Evolutionary conservation across 2,797 vertebrate species (phyloP), one percentile per base, ranked within the genome.

Genomic region (Aldrovandia affinis): DNA sequence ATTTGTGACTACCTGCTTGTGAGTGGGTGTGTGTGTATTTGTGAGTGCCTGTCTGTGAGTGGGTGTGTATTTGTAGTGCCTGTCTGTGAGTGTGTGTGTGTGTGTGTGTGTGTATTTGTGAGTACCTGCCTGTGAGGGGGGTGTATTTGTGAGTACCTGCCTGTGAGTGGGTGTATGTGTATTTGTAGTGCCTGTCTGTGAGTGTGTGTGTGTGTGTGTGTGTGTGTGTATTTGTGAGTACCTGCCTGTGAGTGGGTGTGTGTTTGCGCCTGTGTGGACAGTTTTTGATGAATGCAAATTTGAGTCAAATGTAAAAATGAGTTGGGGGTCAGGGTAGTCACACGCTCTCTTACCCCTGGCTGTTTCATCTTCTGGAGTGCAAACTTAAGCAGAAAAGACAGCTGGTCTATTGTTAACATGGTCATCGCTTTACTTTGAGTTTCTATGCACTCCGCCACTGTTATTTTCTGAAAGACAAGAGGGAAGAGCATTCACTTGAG

Each of bases 291-390:
- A 70, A 14, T 77, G 73, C 73, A 44, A 47, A 42, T 47, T 77
- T 44, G 10, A 39, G 33, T 8, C 15, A 44, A 77, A 44, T 77
- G 73, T 44, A n/a, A 47, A 39, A 77, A n/a, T 25, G 15, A 77
- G 6, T 47, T 54, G 3, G 15, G 9, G 28, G 78, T 54, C 42
- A 47, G 42, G 20, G 39, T 3, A 44, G 36, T 42, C 36, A 20
- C 39, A 47, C 90, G 94, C 97, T n/a, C n/a, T n/a, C n/a, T 97
- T 98, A 99, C 98, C 95, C 98, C 98, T 86, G 98, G 98, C 91
- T 99, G 98, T 91, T 99, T 99, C 98, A 99, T 99, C 96, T 99
- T 99, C 95, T 99, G 98, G 92, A 99, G 97, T 91, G 98, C 98
- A 95, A 99, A 99, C 96, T 99, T 99, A 89, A 99, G 97, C 91